Evolutionary conservation across 64 coral and sea anemone genomes (phyloP).

Genomic region (Montipora foliosa): DNA sequence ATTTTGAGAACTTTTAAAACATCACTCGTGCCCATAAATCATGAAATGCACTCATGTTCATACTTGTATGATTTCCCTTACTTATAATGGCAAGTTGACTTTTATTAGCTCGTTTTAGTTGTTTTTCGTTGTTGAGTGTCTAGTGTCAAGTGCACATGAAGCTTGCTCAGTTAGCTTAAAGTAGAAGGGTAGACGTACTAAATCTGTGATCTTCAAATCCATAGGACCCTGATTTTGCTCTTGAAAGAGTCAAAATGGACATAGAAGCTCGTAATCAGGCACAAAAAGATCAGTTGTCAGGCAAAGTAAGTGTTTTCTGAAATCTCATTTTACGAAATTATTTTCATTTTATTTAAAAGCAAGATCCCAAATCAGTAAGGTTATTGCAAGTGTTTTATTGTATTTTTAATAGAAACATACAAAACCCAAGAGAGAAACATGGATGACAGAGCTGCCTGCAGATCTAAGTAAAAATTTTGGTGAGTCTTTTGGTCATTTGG

Average conservation of each 20-base stretch:
- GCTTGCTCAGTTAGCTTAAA: background rate
- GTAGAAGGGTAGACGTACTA: background rate
- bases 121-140: no score
- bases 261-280: slow-evolving; percentile 83
- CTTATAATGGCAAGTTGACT: no score
- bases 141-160: no score
- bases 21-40: no score
- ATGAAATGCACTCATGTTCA: no score
- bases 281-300: slow-evolving; percentile 75
- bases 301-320: slow-evolving; percentile 60
- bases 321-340: no score
- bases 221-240: slow-evolving; percentile 49
- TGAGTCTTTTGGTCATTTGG: slow-evolving; percentile 12
- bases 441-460: slow-evolving; percentile 99
- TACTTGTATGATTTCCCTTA: no score
- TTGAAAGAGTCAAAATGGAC: slow-evolving; percentile 78
- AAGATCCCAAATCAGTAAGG: no score
- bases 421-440: slow-evolving; percentile 85
- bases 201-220: background rate
- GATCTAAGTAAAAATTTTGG: slow-evolving; percentile 98
- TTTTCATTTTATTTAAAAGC: no score
- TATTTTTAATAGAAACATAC: slow-evolving; percentile 74
- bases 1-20: no score
- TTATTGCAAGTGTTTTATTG: background rate
- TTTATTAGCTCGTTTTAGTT: background rate